Percentiles rank a stretch among this genome's conserved stretches.
Conservation (phyloP, 2,888 invertebrate genomes). For the Drosophila buzzatii region DNA sequence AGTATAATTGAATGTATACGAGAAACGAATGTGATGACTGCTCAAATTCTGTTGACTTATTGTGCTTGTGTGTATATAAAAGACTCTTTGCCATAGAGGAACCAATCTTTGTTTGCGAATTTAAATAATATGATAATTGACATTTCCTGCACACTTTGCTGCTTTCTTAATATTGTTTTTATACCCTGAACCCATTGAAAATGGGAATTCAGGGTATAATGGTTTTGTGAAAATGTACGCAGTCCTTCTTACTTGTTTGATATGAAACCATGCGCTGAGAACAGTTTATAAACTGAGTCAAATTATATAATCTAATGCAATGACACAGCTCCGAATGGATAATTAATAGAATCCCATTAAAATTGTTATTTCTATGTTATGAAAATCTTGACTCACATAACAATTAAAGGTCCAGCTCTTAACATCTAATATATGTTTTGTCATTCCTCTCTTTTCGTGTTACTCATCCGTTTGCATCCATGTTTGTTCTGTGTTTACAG, state of each 20-base stretch:
- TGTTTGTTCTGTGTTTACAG: slow-evolving; percentile 54
- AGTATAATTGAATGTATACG: neutral
- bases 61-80: neutral
- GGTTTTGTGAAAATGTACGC: too few relatives aligned
- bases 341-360: neutral
- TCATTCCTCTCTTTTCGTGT: neutral
- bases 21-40: slow-evolving; percentile 20
- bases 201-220: too few relatives aligned
- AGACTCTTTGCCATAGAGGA: neutral
- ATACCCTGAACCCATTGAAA: too few relatives aligned
- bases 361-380: neutral
- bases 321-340: too few relatives aligned
- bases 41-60: neutral
- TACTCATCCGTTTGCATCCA: slow-evolving; percentile 29
- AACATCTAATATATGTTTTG: neutral
- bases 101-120: neutral
- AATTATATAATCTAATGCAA: neutral
- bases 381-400: neutral
- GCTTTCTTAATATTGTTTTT: too few relatives aligned
- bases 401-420: neutral
- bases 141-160: slow-evolving; percentile 30
- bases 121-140: slow-evolving; percentile 15
- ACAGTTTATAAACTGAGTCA: neutral
- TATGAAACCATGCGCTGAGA: slow-evolving; percentile 1
- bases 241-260: too few relatives aligned